phyloP scores from a whole-genome alignment of 2,113 vertebrate genomes.

The Phasianus colchicus region DNA sequence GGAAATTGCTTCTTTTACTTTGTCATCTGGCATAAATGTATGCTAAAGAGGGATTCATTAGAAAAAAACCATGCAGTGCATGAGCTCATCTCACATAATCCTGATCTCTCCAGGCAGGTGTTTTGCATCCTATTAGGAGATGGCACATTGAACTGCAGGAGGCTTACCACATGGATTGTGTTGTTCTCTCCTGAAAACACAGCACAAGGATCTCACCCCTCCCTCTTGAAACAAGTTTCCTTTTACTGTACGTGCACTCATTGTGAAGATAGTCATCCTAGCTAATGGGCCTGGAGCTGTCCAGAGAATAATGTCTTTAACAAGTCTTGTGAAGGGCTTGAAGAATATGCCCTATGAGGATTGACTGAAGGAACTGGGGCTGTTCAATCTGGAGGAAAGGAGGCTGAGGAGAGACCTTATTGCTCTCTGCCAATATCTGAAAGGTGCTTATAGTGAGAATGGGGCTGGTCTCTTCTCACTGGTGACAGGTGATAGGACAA shows the following conservation, averaged over 20 bases:
- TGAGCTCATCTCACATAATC: slow-evolving; percentile 60
- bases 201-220: neutral
- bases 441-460: too few species aligned
- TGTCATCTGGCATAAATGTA: slow-evolving; percentile 66
- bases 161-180: neutral
- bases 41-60: slow-evolving; percentile 70
- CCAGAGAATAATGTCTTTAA: neutral
- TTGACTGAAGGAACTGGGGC: too few species aligned
- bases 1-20: slow-evolving; percentile 70
- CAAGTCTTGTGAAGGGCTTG: too few species aligned
- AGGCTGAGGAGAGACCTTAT: too few species aligned
- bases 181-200: neutral
- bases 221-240: neutral
- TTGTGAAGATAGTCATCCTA: too few species aligned
- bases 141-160: neutral
- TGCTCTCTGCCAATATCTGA: too few species aligned
- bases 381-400: too few species aligned
- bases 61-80: slow-evolving; percentile 37
- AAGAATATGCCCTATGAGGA: too few species aligned
- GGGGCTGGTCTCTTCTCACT: too few species aligned
- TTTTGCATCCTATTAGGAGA: slow-evolving; percentile 29
- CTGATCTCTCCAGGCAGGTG: slow-evolving; percentile 59
- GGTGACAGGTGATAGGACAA: too few species aligned
- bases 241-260: rapidly evolving
- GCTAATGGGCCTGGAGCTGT: neutral